Percentiles rank a stretch among this genome's conserved stretches.
phyloP scores from a whole-genome alignment of 2,888 invertebrate species.

The Phasia obesa region DNA sequence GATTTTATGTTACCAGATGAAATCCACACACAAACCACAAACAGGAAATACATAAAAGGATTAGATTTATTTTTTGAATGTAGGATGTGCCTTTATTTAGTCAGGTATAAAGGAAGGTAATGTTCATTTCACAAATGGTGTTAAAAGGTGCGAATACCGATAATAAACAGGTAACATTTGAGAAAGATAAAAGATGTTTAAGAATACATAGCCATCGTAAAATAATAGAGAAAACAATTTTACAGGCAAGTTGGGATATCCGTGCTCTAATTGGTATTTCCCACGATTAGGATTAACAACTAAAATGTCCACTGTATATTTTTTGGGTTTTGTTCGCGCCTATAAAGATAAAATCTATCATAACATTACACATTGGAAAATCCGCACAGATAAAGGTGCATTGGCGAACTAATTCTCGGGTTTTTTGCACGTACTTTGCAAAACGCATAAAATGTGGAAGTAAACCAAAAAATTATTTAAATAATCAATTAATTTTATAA shows the following conservation, averaged over 20 bases:
- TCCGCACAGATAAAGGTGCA: background rate
- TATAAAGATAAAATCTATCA: background rate
- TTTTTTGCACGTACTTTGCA: too few species aligned
- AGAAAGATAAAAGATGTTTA: background rate
- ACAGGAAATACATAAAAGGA: conserved; percentile 22
- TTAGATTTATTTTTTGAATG: conserved; percentile 11
- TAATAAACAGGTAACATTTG: background rate
- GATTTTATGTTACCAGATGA: too few species aligned
- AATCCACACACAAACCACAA: too few species aligned
- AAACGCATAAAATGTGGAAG: too few species aligned
- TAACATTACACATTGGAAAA: background rate
- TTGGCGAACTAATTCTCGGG: too few species aligned
- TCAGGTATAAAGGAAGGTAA: conserved; percentile 6
- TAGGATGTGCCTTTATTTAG: conserved; percentile 19
- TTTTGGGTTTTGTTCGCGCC: background rate
- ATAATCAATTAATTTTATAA: too few species aligned
- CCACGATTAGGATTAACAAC: conserved; percentile 44
- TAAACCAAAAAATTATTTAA: too few species aligned
- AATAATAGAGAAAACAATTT: background rate
- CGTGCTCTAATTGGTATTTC: conserved; percentile 42
- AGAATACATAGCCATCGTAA: background rate
- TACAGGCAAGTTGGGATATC: conserved; percentile 1
- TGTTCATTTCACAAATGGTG: background rate
- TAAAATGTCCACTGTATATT: conserved; percentile 14
- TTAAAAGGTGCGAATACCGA: background rate